phyloP scores from a whole-genome alignment of 2,888 invertebrate genomes.

The Meandrusa payeni region DNA sequence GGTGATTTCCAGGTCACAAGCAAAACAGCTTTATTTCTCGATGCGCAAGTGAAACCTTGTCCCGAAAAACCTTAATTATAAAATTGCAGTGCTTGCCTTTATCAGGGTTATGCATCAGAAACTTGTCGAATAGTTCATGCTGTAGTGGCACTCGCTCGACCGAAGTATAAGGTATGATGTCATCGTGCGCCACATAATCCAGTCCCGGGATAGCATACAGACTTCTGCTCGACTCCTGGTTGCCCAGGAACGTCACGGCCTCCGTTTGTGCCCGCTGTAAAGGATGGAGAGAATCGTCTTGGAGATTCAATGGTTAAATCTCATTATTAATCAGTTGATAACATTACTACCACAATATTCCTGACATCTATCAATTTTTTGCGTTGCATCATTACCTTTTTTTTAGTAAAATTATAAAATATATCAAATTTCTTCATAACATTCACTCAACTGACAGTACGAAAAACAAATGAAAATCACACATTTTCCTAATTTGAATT shows the following conservation, averaged over 20 bases:
- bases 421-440: no score
- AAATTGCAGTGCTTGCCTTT: slow-evolving; percentile 84
- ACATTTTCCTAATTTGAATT: no score
- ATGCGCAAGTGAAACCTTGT: no score
- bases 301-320: slow-evolving; percentile 5
- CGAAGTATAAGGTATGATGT: slow-evolving; percentile 96
- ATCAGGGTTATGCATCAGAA: slow-evolving; percentile 89
- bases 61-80: no score
- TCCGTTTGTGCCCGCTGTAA: slow-evolving; percentile 97
- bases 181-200: slow-evolving; percentile 99
- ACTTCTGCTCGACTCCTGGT: slow-evolving; percentile 96
- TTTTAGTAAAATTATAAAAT: no score
- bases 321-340: not conserved
- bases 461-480: no score
- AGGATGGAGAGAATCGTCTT: slow-evolving; percentile 6
- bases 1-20: no score
- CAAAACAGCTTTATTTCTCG: no score
- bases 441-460: no score
- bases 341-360: no score
- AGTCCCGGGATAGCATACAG: slow-evolving; percentile 97
- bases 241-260: slow-evolving; percentile 97
- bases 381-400: no score
- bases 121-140: slow-evolving; percentile 98
- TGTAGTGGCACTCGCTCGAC: slow-evolving; percentile 93
- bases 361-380: no score